Evolutionary conservation across 2,113 vertebrate genomes (phyloP).

Genomic region (Ophthalmolycus amberensis): DNA sequence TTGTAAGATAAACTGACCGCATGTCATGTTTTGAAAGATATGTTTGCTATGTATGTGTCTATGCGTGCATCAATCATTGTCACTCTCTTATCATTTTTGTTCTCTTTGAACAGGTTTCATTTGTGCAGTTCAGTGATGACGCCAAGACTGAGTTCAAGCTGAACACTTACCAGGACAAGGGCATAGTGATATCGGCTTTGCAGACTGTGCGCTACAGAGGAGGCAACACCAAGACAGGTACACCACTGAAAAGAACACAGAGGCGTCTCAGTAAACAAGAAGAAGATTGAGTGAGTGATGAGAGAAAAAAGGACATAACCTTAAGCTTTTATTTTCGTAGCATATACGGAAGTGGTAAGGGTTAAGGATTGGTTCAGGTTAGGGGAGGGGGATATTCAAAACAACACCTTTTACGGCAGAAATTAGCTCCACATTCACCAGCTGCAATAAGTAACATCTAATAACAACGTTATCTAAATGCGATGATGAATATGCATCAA

Average conservation of each 20-base stretch:
- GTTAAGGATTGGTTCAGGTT: no score
- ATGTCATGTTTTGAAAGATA: not conserved
- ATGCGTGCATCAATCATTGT: not conserved
- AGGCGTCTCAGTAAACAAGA: not conserved
- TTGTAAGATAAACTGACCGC: not conserved
- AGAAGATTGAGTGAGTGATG: not conserved
- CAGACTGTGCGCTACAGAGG: slow-evolving; percentile 93
- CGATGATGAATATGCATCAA: not conserved
- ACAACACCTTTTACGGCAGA: no score
- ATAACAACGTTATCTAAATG: not conserved
- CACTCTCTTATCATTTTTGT: not conserved
- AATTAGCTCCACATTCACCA: not conserved
- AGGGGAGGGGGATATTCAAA: no score
- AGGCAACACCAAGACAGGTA: slow-evolving; percentile 98
- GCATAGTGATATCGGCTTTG: slow-evolving; percentile 89
- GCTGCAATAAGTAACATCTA: not conserved
- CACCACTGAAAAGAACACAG: not conserved
- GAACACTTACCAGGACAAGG: slow-evolving; percentile 94
- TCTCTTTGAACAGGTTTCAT: slow-evolving; percentile 88
- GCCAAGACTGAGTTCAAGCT: slow-evolving; percentile 97
- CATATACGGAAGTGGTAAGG: no score
- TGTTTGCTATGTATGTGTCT: not conserved
- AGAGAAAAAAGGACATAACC: not conserved
- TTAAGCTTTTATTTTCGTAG: not conserved
- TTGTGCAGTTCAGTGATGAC: slow-evolving; percentile 97